phyloP scores from a whole-genome alignment of 2,888 invertebrate genomes.

The Athripsodes cinereus region DNA sequence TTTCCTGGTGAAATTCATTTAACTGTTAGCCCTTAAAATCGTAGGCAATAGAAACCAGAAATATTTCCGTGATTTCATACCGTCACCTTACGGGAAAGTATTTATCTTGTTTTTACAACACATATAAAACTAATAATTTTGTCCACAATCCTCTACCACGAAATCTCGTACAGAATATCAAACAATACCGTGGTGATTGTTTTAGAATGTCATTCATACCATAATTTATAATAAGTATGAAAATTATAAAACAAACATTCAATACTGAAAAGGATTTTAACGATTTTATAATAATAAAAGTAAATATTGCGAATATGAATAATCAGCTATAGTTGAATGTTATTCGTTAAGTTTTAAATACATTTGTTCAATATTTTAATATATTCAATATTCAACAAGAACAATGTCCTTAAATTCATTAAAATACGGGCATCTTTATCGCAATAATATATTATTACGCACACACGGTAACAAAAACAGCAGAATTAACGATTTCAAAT shows the following conservation, averaged over 20 bases:
- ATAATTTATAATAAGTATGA: too few relatives aligned
- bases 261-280: slow-evolving; percentile 7
- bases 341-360: too few relatives aligned
- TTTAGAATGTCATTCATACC: neutral
- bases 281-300: neutral
- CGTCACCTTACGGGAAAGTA: slow-evolving; percentile 3
- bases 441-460: too few relatives aligned
- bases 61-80: slow-evolving; percentile 12
- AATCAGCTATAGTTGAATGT: too few relatives aligned
- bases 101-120: slow-evolving; percentile 8
- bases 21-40: neutral
- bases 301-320: too few relatives aligned
- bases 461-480: too few relatives aligned
- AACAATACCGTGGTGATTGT: slow-evolving; percentile 8
- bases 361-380: too few relatives aligned
- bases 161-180: slow-evolving; percentile 9
- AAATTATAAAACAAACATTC: neutral
- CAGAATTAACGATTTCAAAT: too few relatives aligned
- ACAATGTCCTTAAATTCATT: too few relatives aligned
- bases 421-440: too few relatives aligned
- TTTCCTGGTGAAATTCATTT: neutral
- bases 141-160: neutral
- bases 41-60: slow-evolving; percentile 7
- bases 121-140: slow-evolving; percentile 12
- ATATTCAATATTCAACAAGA: too few relatives aligned